phyloP scores from a whole-genome alignment of 2,797 vertebrate species.

The Mionectes olivaceus region DNA sequence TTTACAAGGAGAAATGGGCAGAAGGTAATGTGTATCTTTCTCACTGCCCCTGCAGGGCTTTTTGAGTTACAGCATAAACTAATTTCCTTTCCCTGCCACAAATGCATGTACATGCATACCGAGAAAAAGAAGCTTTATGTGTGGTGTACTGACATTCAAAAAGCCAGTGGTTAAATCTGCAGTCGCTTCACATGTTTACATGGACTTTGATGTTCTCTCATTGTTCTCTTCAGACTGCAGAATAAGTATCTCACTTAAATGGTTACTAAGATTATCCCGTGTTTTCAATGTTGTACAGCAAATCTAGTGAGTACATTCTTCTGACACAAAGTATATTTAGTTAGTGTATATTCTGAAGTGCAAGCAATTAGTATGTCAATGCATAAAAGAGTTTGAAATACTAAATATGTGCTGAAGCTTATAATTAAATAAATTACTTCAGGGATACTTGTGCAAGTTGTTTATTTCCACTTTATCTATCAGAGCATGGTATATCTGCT shows the following conservation, averaged over 20 bases:
- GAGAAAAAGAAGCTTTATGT: neutral
- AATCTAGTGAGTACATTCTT: neutral
- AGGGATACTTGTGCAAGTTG: neutral
- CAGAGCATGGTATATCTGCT: neutral
- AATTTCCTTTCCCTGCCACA: neutral
- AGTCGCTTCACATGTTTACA: neutral
- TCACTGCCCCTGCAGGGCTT: neutral
- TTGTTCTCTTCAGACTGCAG: neutral
- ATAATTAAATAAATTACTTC: slow-evolving; percentile 28
- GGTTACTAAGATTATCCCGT: neutral
- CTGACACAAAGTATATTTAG: neutral
- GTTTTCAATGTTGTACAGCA: neutral
- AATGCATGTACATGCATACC: neutral
- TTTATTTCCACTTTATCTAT: slow-evolving; percentile 26
- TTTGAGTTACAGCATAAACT: neutral
- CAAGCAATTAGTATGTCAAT: slow-evolving; percentile 8
- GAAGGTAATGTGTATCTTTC: neutral
- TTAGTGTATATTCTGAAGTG: neutral
- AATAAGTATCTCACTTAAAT: neutral
- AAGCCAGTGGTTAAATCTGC: neutral
- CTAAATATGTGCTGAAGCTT: neutral
- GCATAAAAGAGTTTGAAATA: slow-evolving; percentile 8
- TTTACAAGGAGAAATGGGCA: neutral
- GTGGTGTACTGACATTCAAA: neutral
- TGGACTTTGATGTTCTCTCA: neutral